phyloP scores from a whole-genome alignment of 2,113 vertebrate species.

The Ochotona princeps region DNA sequence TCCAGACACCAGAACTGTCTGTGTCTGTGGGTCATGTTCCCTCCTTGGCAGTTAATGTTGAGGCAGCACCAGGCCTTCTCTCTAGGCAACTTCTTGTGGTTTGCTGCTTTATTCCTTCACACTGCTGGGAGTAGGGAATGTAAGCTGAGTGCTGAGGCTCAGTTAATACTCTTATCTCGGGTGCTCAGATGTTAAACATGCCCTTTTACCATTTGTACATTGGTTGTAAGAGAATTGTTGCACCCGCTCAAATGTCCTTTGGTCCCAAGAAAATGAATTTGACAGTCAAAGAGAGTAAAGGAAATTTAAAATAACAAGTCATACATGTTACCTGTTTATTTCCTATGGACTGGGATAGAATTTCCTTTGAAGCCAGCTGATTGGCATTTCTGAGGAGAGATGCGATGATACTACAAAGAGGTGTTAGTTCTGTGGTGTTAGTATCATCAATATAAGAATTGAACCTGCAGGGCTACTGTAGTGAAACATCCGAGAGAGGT shows the following conservation, averaged over 20 bases:
- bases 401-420: not conserved
- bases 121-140: not conserved
- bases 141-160: not conserved
- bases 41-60: not conserved
- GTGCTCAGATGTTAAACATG: not conserved
- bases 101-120: conserved; percentile 25
- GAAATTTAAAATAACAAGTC: conserved; percentile 25
- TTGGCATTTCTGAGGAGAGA: not conserved
- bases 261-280: conserved; percentile 8
- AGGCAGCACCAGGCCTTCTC: not conserved
- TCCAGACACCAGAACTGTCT: not conserved
- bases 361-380: conserved; percentile 24
- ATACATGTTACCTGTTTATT: not conserved
- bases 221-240: conserved; percentile 27
- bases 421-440: not conserved
- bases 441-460: not conserved
- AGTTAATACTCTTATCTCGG: not conserved
- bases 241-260: conserved; percentile 6
- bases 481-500: not conserved
- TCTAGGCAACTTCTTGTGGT: not conserved
- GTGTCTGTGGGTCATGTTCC: not conserved
- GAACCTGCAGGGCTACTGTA: not conserved
- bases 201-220: conserved; percentile 12
- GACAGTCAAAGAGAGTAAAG: conserved; percentile 14
- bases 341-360: not conserved